Conservation (phyloP, 2,113 vertebrate genomes). For the Podilymbus podiceps region DNA sequence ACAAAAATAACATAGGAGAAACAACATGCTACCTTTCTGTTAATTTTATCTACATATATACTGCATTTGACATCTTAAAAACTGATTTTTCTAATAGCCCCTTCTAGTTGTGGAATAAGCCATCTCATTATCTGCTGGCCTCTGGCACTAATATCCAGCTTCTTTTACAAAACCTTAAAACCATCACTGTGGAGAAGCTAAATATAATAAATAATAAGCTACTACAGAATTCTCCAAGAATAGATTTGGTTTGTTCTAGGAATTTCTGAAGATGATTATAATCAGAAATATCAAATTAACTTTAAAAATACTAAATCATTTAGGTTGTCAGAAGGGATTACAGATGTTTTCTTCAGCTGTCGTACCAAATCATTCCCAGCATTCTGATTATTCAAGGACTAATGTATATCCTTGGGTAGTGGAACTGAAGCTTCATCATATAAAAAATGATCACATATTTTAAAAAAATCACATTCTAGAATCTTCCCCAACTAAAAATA, state of each 20-base stretch:
- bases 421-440: neutral
- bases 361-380: neutral
- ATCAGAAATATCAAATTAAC: neutral
- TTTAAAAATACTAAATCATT: conserved; percentile 1
- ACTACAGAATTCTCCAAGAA: neutral
- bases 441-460: neutral
- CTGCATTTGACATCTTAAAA: neutral
- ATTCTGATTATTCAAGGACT: neutral
- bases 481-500: neutral
- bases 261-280: neutral
- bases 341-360: neutral
- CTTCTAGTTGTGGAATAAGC: neutral
- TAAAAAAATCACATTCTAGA: neutral
- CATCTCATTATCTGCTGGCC: conserved; percentile 13
- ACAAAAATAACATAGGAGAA: neutral
- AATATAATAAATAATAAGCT: neutral
- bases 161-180: neutral
- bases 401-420: neutral
- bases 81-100: neutral
- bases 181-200: neutral
- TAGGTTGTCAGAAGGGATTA: neutral
- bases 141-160: neutral
- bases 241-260: neutral
- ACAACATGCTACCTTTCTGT: neutral
- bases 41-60: neutral